These are phyloP conservation scores for Microctonus aethiopoides DNA, from an alignment of 2,888 invertebrate species.

Conservation along the genomic window DNA sequence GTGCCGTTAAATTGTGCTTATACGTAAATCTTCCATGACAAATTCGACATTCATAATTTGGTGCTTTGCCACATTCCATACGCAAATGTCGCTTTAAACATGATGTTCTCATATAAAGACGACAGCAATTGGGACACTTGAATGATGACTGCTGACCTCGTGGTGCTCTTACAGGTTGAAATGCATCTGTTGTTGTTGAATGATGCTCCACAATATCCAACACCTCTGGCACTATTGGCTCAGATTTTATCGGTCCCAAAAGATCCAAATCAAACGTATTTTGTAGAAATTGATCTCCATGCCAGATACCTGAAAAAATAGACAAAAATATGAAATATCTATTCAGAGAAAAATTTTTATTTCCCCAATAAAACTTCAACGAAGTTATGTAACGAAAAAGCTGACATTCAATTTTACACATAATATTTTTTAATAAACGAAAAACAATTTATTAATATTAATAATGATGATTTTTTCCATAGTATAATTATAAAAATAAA, in stretches of 20 bases:
- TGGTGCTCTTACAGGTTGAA: slow-evolving; percentile 48
- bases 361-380: neutral
- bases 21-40: slow-evolving; percentile 63
- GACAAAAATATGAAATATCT: slow-evolving; percentile 24
- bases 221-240: slow-evolving; percentile 21
- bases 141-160: slow-evolving; percentile 61
- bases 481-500: neutral
- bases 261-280: neutral
- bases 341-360: neutral
- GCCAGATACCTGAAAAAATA: slow-evolving; percentile 57
- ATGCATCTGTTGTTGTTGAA: slow-evolving; percentile 34
- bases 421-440: neutral
- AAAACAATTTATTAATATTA: neutral
- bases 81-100: slow-evolving; percentile 60
- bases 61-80: slow-evolving; percentile 65
- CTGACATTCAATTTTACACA: neutral
- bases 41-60: slow-evolving; percentile 63
- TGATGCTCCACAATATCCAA: slow-evolving; percentile 10
- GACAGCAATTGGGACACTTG: slow-evolving; percentile 72
- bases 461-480: neutral
- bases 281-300: neutral
- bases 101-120: slow-evolving; percentile 60
- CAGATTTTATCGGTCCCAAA: neutral
- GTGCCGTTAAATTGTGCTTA: slow-evolving; percentile 59
- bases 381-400: neutral